These are phyloP conservation scores for Vulpes ferrilata DNA, from an alignment of 2,113 vertebrate species.

Conservation along the genomic window DNA sequence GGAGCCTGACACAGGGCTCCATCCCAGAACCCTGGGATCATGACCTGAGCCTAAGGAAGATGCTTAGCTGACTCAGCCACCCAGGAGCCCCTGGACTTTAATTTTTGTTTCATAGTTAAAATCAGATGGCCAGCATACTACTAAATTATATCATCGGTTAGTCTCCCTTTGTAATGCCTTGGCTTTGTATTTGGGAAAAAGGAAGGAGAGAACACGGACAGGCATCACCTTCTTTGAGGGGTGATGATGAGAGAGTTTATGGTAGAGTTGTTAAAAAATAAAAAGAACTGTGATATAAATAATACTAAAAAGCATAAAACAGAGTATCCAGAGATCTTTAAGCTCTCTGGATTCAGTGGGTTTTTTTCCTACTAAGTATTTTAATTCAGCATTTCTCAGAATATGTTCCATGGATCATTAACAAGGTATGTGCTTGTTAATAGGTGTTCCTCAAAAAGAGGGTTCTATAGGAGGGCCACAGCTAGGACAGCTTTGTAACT, in stretches of 20 bases:
- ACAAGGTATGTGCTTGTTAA: neutral
- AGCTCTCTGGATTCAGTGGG: neutral
- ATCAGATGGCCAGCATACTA: neutral
- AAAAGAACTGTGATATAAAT: neutral
- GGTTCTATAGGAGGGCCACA: neutral
- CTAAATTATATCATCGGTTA: neutral
- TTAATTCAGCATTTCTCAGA: slow-evolving; percentile 3
- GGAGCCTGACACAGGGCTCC: too few species aligned
- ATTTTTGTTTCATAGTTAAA: slow-evolving; percentile 55
- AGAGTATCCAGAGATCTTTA: neutral
- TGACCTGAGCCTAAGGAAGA: too few species aligned
- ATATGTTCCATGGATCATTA: slow-evolving; percentile 1
- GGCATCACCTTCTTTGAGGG: neutral
- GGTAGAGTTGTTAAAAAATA: neutral
- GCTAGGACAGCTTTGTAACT: neutral
- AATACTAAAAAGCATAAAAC: neutral
- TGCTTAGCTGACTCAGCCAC: too few species aligned
- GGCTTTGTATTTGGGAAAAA: neutral
- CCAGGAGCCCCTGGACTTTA: neutral
- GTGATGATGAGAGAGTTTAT: neutral
- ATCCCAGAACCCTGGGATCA: too few species aligned
- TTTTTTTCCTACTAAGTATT: neutral
- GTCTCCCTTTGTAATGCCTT: neutral
- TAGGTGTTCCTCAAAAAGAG: neutral
- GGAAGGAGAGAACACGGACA: neutral